Conservation (phyloP, 2,888 invertebrate species). For the Creontiades dilutus region DNA sequence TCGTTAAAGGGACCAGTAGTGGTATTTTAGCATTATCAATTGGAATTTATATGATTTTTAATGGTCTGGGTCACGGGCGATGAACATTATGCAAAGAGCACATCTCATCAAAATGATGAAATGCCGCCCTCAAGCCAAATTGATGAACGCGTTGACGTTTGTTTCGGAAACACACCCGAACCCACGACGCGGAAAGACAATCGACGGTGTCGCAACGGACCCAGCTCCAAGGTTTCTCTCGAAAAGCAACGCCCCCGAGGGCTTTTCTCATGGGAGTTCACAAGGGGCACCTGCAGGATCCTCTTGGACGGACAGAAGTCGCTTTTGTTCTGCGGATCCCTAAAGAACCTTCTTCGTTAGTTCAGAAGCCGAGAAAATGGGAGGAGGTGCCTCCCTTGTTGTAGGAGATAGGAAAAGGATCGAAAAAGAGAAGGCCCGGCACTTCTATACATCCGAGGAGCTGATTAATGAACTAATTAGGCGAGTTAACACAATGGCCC, state of each 20-base stretch:
- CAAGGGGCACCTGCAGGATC: not conserved
- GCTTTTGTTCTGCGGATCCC: conserved; percentile 6
- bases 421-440: not conserved
- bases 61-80: too few relatives aligned
- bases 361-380: conserved; percentile 17
- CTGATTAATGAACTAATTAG: conserved; percentile 64
- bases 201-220: not conserved
- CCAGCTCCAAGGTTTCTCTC: not conserved
- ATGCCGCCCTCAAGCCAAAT: not conserved
- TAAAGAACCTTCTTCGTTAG: not conserved
- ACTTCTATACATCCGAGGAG: not conserved
- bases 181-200: not conserved
- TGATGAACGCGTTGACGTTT: conserved; percentile 18
- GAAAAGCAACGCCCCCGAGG: not conserved
- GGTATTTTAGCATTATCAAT: too few relatives aligned
- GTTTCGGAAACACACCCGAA: not conserved
- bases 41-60: too few relatives aligned
- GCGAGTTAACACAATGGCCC: conserved; percentile 42
- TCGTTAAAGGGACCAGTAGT: too few relatives aligned
- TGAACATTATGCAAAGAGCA: too few relatives aligned
- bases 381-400: not conserved
- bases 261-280: not conserved
- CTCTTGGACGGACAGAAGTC: not conserved
- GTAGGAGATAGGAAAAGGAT: not conserved
- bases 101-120: too few relatives aligned